These are phyloP conservation scores for Beris chalybata DNA, from an alignment of 2,888 invertebrate genomes.

Conservation along the genomic window DNA sequence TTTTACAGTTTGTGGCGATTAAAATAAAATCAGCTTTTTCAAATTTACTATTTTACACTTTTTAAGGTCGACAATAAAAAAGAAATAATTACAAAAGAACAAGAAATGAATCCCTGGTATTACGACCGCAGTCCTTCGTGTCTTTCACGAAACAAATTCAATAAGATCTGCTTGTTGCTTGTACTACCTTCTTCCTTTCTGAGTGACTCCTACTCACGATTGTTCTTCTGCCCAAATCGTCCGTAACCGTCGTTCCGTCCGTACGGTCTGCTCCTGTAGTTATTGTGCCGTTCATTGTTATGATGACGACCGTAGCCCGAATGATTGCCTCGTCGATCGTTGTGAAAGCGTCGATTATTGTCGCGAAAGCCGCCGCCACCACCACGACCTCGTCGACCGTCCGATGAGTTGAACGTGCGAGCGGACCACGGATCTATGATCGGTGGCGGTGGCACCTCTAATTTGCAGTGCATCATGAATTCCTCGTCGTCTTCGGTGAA, in stretches of 20 bases:
- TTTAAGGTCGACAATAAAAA: neutral
- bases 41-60: conserved; percentile 15
- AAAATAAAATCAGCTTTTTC: too few relatives aligned
- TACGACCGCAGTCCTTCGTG: conserved; percentile 2
- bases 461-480: conserved; percentile 59
- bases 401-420: conserved; percentile 8
- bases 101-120: neutral
- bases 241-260: conserved; percentile 13
- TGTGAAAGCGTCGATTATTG: conserved; percentile 6
- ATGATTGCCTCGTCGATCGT: conserved; percentile 15
- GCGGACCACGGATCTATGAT: conserved; percentile 62
- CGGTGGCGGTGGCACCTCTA: conserved; percentile 60
- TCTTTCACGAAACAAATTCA: neutral
- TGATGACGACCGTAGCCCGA: conserved; percentile 14
- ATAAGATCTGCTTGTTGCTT: neutral
- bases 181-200: neutral
- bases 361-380: conserved; percentile 10
- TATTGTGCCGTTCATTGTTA: conserved; percentile 1
- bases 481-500: conserved; percentile 66
- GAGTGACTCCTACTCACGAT: conserved; percentile 4
- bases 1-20: too few relatives aligned
- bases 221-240: conserved; percentile 7
- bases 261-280: conserved; percentile 11
- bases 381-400: conserved; percentile 15
- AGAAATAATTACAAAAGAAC: conserved; percentile 17